Evolutionary conservation across 2,888 invertebrate genomes (phyloP), one percentile per base, ranked within the genome.

Genomic region (Dasypolia templi): DNA sequence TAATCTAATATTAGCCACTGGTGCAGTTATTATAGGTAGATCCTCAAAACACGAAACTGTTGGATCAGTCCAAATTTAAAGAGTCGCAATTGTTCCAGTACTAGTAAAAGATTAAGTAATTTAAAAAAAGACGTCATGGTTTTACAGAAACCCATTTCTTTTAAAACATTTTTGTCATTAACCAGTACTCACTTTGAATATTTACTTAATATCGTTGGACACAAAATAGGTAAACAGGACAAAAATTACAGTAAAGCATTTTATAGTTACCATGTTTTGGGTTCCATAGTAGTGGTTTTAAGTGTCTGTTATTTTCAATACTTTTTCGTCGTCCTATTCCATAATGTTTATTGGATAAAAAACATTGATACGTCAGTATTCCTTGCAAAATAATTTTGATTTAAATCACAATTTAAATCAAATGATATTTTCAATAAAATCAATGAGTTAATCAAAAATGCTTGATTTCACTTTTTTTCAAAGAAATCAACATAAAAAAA

Each of bases 1-100:
- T 26, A 26, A 53, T 55, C 26, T 55, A 55, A 29, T 55, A 55
- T 29, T 55, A 55, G 55, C 55, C 29, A 29, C 29, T 55, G 29
- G 55, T 55, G 55, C 29, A 55, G 55, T 55, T 55, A 55, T 55
- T 55, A 72, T 76, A 39, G 71, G 71, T 76, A 61, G 76, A 72
- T 76, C 76, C 67, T 76, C 72, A 72, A 76, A 53, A 76, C 67
- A 63, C 61, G 72, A 63, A 72, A 72, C 44, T 72, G 72, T 70
- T 69, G 53, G 61, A 61, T 69, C 62, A 72, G 72, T 42, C 72
- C 72, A 59, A 64, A 69, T 64, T 75, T 75, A 78, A 61, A 72
- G 71, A 78, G 78, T 78, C 78, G 78, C 72, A 78, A 32, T 58
- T 22, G 22, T 32, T 58, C 32, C 32, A 58, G 32, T 58, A 58